phyloP scores from a whole-genome alignment of 1,140 invertebrate species.

The Zaprionus camerounensis region DNA sequence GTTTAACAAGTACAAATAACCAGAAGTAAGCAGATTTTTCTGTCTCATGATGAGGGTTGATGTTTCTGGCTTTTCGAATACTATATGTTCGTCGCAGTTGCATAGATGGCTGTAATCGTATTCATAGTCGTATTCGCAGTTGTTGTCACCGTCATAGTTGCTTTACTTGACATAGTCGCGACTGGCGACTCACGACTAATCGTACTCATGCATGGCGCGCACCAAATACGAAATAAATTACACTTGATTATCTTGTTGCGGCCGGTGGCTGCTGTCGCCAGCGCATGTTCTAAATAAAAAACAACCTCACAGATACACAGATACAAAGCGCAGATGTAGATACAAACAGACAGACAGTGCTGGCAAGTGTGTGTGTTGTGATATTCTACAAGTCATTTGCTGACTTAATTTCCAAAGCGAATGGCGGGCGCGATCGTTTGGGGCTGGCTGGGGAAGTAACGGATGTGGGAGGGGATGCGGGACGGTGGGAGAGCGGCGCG shows the following conservation, averaged over 20 bases:
- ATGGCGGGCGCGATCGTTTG: conserved; percentile 49
- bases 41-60: not conserved
- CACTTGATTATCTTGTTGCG: conserved; percentile 83
- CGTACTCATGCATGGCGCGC: conserved; percentile 73
- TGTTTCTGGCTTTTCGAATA: conserved; percentile 42
- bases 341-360: conserved; percentile 1
- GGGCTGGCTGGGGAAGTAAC: not conserved
- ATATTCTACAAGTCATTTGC: conserved; percentile 84
- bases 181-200: conserved; percentile 22
- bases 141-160: conserved; percentile 33
- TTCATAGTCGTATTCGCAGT: conserved; percentile 41
- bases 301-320: conserved; percentile 60
- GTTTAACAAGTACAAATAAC: not conserved
- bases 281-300: conserved; percentile 64
- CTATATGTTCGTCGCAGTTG: no score
- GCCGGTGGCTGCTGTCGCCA: conserved; percentile 56
- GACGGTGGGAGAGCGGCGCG: not conserved
- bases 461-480: not conserved
- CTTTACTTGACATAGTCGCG: conserved; percentile 16
- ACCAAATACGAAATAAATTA: conserved; percentile 84
- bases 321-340: not conserved
- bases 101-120: conserved; percentile 7
- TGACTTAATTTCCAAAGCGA: conserved; percentile 82
- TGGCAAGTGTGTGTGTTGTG: conserved; percentile 49
- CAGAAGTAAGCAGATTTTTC: not conserved